Conservation (phyloP, 2,113 vertebrate species). For the Aegotheles bennettii region DNA sequence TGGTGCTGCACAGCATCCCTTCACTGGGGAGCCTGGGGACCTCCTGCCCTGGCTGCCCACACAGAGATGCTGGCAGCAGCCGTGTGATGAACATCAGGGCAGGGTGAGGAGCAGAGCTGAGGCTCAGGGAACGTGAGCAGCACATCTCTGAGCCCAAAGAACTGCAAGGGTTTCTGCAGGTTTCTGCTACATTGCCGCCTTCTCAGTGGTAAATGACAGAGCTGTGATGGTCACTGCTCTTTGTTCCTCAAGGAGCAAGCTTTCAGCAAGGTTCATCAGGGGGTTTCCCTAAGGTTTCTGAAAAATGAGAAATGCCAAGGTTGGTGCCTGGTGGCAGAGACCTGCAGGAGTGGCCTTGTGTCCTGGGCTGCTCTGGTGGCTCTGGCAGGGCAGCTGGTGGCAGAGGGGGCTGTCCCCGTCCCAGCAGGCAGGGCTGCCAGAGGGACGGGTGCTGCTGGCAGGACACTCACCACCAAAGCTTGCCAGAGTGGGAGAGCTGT, state of each 20-base stretch:
- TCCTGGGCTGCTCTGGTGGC: not conserved
- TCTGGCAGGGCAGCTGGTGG: not conserved
- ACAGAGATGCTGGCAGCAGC: not conserved
- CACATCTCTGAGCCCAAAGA: not conserved
- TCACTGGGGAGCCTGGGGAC: accelerated
- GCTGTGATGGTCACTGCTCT: not conserved
- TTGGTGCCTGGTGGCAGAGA: not conserved
- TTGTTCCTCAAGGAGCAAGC: not conserved
- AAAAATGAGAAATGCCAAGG: accelerated
- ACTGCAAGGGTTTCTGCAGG: not conserved
- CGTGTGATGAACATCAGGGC: accelerated
- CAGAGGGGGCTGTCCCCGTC: not conserved
- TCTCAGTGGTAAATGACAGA: not conserved
- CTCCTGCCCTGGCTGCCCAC: not conserved
- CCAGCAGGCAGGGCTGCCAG: not conserved
- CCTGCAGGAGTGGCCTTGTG: not conserved
- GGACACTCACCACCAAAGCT: not conserved
- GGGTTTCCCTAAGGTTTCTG: not conserved
- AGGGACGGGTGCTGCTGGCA: not conserved
- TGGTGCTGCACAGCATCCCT: accelerated
- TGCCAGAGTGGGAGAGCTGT: not conserved
- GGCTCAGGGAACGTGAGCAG: not conserved
- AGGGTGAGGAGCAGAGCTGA: not conserved
- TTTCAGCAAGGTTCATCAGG: not conserved
- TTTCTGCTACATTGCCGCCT: not conserved